Percentiles rank a stretch among this genome's conserved stretches.
phyloP scores from a whole-genome alignment of 2,888 invertebrate species.

The Acanthosoma haemorrhoidale region DNA sequence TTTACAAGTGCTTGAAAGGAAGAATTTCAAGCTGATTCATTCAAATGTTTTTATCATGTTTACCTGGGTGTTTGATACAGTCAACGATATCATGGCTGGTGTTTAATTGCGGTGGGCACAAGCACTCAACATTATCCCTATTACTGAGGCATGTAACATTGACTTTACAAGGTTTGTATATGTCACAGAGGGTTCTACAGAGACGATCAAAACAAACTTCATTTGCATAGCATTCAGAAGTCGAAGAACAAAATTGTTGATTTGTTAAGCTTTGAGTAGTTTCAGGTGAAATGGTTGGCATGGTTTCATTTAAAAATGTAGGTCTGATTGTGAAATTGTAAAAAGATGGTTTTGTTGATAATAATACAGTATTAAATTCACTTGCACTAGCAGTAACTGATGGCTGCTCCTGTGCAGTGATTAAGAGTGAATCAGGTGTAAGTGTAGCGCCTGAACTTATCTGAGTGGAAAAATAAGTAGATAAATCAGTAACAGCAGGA shows the following conservation, averaged over 20 bases:
- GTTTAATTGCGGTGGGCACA: slow-evolving; percentile 50
- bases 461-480: not conserved
- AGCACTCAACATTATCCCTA: slow-evolving; percentile 54
- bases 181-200: slow-evolving; percentile 53
- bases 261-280: not conserved
- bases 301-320: not conserved
- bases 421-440: not conserved
- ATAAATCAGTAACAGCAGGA: not conserved
- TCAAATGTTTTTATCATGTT: slow-evolving; percentile 43
- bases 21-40: slow-evolving; percentile 16
- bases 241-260: slow-evolving; percentile 33
- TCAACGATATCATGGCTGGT: slow-evolving; percentile 45
- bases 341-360: slow-evolving; percentile 21
- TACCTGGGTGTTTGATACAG: slow-evolving; percentile 60
- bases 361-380: slow-evolving; percentile 16
- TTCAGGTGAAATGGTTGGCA: not conserved
- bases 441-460: not conserved
- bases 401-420: slow-evolving; percentile 10
- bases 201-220: slow-evolving; percentile 50
- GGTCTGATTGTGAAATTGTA: not conserved
- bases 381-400: slow-evolving; percentile 21
- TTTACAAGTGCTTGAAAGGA: not conserved
- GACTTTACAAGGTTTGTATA: slow-evolving; percentile 48
- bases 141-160: slow-evolving; percentile 51
- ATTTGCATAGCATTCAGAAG: slow-evolving; percentile 48